Conservation (phyloP, 2,113 vertebrate genomes). For the Oxyura jamaicensis region DNA sequence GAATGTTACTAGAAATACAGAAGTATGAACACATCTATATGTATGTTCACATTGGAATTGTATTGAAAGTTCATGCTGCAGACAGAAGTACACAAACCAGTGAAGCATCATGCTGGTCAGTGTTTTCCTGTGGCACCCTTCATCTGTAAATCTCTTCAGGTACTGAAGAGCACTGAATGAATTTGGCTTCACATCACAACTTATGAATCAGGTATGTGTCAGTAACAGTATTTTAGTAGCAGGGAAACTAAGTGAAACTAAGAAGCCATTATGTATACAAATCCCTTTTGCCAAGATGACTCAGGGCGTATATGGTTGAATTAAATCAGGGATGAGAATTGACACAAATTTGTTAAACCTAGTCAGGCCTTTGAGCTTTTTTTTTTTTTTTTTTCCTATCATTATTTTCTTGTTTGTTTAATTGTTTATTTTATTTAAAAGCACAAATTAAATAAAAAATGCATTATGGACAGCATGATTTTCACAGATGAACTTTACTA, state of each 20-base stretch:
- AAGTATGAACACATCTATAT: background rate
- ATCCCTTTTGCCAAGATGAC: background rate
- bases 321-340: background rate
- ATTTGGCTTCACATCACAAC: background rate
- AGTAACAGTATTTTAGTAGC: background rate
- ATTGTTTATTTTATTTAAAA: too few species aligned
- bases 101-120: too few species aligned
- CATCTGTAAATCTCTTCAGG: background rate
- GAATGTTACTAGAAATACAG: background rate
- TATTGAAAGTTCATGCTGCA: background rate
- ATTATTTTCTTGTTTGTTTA: background rate
- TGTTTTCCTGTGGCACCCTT: background rate
- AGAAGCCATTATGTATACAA: background rate
- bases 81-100: background rate
- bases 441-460: background rate
- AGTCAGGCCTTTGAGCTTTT: background rate
- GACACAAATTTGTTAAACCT: background rate
- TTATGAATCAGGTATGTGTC: background rate
- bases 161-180: background rate
- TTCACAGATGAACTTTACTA: background rate
- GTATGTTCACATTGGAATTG: background rate
- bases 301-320: background rate
- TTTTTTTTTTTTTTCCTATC: background rate
- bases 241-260: background rate
- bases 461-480: background rate